phyloP scores from a whole-genome alignment of 2,888 invertebrate species.

The Fragum sueziense region DNA sequence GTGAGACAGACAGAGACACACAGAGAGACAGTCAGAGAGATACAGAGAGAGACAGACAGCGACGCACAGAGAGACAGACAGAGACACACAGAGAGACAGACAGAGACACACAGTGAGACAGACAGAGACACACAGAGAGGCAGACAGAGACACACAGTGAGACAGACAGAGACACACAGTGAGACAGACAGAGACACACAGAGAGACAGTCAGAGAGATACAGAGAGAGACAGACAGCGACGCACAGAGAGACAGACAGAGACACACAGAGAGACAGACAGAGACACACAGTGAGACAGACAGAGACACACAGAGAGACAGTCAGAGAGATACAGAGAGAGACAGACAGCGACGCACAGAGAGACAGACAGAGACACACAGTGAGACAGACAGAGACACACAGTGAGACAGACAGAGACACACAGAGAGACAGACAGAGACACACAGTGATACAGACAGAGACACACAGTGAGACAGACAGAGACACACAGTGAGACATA shows the following conservation, averaged over 20 bases:
- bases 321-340: background rate
- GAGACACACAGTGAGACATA: background rate
- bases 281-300: background rate
- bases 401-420: background rate
- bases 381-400: background rate
- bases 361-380: background rate
- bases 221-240: conserved; percentile 1
- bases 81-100: background rate
- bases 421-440: background rate
- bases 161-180: conserved; percentile 13
- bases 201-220: conserved; percentile 2
- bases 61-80: background rate
- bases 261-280: background rate
- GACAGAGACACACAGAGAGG: background rate
- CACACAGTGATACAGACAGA: background rate
- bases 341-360: background rate
- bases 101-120: background rate
- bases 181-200: conserved; percentile 4
- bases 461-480: background rate
- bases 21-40: conserved; percentile 2
- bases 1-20: background rate
- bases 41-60: background rate
- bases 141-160: background rate
- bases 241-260: background rate
- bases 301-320: background rate